Evolutionary conservation across 1,140 invertebrate genomes (phyloP).

Genomic region (Laupala kohalensis): DNA sequence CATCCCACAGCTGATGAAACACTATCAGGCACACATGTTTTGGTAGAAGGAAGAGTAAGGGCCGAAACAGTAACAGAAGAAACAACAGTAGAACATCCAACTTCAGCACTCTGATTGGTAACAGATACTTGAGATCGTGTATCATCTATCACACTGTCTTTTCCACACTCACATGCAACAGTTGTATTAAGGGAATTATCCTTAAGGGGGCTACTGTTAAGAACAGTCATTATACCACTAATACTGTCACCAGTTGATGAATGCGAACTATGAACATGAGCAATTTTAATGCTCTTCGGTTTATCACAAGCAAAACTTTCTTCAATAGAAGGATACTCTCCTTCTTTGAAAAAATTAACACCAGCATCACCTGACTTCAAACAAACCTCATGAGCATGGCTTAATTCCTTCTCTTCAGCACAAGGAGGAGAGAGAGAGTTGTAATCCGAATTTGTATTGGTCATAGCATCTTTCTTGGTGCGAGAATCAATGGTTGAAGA

Average conservation of each 20-base stretch:
- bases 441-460: constrained; percentile 3
- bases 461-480: constrained; percentile 7
- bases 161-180: not conserved
- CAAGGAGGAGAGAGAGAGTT: not conserved
- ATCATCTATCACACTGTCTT: not conserved
- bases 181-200: not conserved
- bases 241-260: not conserved
- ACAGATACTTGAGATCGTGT: not conserved
- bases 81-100: not conserved
- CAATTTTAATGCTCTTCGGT: not conserved
- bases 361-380: not conserved
- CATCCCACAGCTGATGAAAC: not conserved
- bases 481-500: not conserved
- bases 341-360: not conserved
- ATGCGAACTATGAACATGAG: not conserved
- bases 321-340: constrained; percentile 7
- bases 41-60: not conserved
- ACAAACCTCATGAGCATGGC: not conserved
- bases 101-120: not conserved
- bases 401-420: not conserved
- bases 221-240: not conserved
- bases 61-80: not conserved
- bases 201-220: not conserved
- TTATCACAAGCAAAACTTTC: constrained; percentile 9
- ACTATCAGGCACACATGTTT: not conserved